Evolutionary conservation across 2,797 vertebrate genomes (phyloP), one percentile per base, ranked within the genome.

Genomic region (Anabas testudineus): DNA sequence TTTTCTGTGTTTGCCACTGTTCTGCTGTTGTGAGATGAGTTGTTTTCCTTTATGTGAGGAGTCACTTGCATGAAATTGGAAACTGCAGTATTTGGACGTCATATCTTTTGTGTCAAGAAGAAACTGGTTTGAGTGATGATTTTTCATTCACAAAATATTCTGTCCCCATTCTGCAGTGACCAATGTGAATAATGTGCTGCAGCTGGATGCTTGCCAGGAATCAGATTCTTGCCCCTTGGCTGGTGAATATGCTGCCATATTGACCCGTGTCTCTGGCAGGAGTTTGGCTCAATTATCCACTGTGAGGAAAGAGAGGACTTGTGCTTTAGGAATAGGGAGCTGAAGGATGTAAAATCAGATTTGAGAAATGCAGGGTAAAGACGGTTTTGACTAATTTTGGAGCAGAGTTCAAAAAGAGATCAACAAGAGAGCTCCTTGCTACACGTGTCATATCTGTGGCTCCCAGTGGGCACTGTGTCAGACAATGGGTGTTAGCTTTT

Each of bases 251-350:
- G 80, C 85, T 67, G 77, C 84, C 69, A 81, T 80, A 81, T 63
- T 42, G 71, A 85, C 79, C 73, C 39, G 58, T 85, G 87, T 82
- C 84, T 84, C 63, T 70, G 62, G 69, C 72, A 77, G 69, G 64
- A 81, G 74, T 81, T 87, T 90, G 87, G 84, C 87, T 89, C 68
- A 75, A 84, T 91, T 90, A 90, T 90, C 62, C 76, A 61, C 67
- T 61, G 74, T 64, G 76, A 81, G 78, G 81, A 90, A 81, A 82
- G 86, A 82, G 78, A 86, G 85, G 82, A 90, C 92, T 93, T 87
- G 82, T 73, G 77, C 82, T 47, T 81, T 41, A 70, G 83, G 88
- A 90, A 91, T 88, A 88, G 60, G 80, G 81, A 84, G 87, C 80
- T 85, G 79, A 82, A 58, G 67, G 76, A 86, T 75, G 66, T 77